These are phyloP conservation scores for Gobionotothen gibberifrons DNA, from an alignment of 2,797 vertebrate genomes.

Conservation along the genomic window DNA sequence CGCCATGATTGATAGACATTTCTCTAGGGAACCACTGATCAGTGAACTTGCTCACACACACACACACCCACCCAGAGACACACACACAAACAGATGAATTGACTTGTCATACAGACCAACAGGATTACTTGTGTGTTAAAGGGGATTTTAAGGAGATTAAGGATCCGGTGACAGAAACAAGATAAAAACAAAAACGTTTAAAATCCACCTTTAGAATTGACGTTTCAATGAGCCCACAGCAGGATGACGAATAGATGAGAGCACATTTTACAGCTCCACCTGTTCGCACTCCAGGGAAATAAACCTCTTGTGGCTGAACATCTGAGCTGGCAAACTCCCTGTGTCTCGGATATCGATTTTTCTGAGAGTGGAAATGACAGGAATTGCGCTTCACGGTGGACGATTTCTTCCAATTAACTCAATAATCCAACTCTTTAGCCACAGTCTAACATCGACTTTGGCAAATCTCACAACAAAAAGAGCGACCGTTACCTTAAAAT, in stretches of 20 bases:
- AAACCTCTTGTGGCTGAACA: constrained; percentile 24
- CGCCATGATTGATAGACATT: constrained; percentile 48
- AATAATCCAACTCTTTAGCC: constrained; percentile 37
- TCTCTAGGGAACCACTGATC: constrained; percentile 59
- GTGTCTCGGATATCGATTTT: background rate
- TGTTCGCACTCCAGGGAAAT: constrained; percentile 23
- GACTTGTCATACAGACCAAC: constrained; percentile 45
- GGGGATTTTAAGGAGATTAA: constrained; percentile 78
- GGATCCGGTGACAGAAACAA: constrained; percentile 78
- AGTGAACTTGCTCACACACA: constrained; percentile 23
- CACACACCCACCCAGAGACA: constrained; percentile 1
- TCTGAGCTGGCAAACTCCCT: background rate
- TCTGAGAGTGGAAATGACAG: background rate
- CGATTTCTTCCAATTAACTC: constrained; percentile 24
- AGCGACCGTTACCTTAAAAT: constrained; percentile 18
- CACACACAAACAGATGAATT: constrained; percentile 28
- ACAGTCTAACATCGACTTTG: constrained; percentile 43
- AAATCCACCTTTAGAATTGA: constrained; percentile 63
- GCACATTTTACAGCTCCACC: constrained; percentile 31
- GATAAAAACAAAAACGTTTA: constrained; percentile 53
- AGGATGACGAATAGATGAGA: constrained; percentile 47
- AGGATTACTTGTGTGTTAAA: constrained; percentile 75
- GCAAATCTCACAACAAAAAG: constrained; percentile 40
- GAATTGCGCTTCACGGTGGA: constrained; percentile 36
- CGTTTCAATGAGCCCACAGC: constrained; percentile 20